Evolutionary conservation across 1,140 invertebrate species (phyloP).

Genomic region (Apis cerana): DNA sequence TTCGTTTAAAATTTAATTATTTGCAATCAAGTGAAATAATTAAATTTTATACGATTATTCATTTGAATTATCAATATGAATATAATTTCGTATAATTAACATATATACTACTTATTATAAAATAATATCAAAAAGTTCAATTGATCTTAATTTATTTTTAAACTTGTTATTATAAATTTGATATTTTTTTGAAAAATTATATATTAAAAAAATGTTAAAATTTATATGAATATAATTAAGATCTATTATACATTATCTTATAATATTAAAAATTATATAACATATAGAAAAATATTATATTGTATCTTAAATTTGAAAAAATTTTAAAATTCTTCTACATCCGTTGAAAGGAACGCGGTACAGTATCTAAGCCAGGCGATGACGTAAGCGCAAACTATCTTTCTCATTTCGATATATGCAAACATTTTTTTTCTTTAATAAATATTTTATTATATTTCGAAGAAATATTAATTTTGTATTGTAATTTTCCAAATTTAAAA

Average conservation of each 20-base stretch:
- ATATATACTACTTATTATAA: too few species aligned
- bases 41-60: too few species aligned
- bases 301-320: neutral
- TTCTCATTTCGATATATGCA: conserved; percentile 3
- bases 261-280: neutral
- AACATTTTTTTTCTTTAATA: conserved; percentile 15
- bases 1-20: too few species aligned
- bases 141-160: neutral
- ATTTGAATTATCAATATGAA: too few species aligned
- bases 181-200: neutral
- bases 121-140: too few species aligned
- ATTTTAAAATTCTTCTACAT: neutral
- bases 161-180: neutral
- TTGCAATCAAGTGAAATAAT: too few species aligned
- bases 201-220: neutral
- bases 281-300: neutral
- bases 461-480: neutral
- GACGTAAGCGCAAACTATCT: conserved; percentile 56
- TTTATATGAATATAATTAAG: neutral
- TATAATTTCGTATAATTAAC: neutral
- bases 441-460: neutral
- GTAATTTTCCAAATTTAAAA: neutral
- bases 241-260: neutral
- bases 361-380: conserved; percentile 58
- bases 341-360: neutral